Conservation (phyloP, 2,797 vertebrate genomes). For the Mus minutoides region DNA sequence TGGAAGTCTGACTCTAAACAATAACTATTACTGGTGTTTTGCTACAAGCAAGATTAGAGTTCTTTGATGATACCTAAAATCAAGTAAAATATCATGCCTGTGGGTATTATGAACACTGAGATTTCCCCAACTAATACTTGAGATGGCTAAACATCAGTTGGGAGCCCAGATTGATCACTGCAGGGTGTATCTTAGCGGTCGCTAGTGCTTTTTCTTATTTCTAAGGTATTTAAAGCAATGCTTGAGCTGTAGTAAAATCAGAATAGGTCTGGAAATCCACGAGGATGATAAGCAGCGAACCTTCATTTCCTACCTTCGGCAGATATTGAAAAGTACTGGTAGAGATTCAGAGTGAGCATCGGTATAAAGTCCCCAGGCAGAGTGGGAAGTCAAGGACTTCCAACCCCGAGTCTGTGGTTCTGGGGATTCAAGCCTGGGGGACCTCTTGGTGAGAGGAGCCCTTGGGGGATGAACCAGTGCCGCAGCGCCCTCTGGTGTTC, state of each 20-base stretch:
- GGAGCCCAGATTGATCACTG: neutral
- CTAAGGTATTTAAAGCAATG: neutral
- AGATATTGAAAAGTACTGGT: neutral
- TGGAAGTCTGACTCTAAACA: neutral
- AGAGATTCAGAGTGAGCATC: neutral
- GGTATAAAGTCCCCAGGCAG: too few relatives aligned
- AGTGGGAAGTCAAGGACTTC: neutral
- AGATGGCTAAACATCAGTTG: too few relatives aligned
- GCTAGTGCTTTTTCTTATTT: neutral
- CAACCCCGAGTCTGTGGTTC: rapidly evolving
- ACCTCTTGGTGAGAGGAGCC: neutral
- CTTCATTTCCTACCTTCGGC: neutral
- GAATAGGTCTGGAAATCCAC: neutral
- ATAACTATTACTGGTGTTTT: neutral
- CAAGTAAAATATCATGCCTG: neutral
- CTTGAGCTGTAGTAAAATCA: neutral
- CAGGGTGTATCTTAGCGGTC: neutral
- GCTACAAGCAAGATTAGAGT: neutral
- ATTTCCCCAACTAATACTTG: neutral
- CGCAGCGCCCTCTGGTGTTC: constrained; percentile 76
- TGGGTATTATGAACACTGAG: neutral
- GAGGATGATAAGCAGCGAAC: neutral
- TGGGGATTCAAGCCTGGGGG: rapidly evolving
- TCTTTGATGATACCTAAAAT: neutral
- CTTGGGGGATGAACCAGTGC: neutral